A percentile compares a stretch with the other conserved stretches of the same genome.
Evolutionary conservation across 1,140 invertebrate genomes (phyloP).

Genomic region (Pissodes strobi): DNA sequence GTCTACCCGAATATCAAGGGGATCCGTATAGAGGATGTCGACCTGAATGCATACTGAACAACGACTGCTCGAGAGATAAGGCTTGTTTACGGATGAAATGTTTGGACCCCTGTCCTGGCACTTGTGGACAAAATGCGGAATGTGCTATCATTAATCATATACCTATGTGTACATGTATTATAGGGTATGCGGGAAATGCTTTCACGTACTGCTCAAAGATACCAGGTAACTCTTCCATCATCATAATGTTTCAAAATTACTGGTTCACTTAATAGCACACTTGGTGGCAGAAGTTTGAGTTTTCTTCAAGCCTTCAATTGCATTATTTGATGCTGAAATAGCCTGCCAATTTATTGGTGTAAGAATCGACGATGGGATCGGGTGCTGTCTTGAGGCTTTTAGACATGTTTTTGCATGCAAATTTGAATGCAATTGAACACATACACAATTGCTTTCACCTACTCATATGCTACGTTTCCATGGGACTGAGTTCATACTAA

Average conservation of each 20-base stretch:
- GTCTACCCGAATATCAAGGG: slow-evolving; percentile 64
- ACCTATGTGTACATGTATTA: slow-evolving; percentile 68
- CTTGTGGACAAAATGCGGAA: slow-evolving; percentile 70
- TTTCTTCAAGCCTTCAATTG: too few species aligned
- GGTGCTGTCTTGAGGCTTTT: too few species aligned
- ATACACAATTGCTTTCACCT: too few species aligned
- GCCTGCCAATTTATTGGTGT: too few species aligned
- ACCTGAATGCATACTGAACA: slow-evolving; percentile 66
- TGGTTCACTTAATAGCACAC: neutral
- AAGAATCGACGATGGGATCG: too few species aligned
- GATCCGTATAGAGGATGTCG: slow-evolving; percentile 63
- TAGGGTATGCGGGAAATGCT: slow-evolving; percentile 72
- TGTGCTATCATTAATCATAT: slow-evolving; percentile 71
- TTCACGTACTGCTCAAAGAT: slow-evolving; percentile 65
- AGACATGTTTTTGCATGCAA: too few species aligned
- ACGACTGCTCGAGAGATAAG: slow-evolving; percentile 62
- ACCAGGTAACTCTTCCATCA: slow-evolving; percentile 60
- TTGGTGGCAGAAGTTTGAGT: neutral
- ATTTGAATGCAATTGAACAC: too few species aligned
- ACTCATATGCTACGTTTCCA: too few species aligned
- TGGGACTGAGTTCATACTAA: too few species aligned
- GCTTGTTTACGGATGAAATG: slow-evolving; percentile 67
- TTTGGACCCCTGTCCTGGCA: slow-evolving; percentile 64
- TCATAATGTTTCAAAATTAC: neutral
- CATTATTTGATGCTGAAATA: too few species aligned